Evolutionary conservation across 2,888 invertebrate species (phyloP), one percentile per base, ranked within the genome.

Genomic region (Fragum fragum): DNA sequence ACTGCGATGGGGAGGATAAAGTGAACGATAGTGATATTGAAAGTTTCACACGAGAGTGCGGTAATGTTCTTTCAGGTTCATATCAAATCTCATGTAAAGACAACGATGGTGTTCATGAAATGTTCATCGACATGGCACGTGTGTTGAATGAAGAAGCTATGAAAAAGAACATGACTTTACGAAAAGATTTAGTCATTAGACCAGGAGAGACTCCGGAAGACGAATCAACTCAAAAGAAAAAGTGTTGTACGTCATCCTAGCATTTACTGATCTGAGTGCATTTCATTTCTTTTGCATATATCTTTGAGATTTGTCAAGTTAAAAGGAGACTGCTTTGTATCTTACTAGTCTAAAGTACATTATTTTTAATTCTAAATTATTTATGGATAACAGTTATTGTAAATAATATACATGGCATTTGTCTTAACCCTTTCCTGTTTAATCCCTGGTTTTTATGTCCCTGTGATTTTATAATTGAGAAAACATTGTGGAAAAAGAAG

Each of bases 81-180:
- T 98, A 97, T 93, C 97, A 97, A 95, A 98, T 98, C 23, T 98
- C 98, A 5, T 98, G 98, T 94, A 98, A 97, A 94, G 97, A 97
- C 70, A 97, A 97, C 1, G 96, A 96, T 92, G 98, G 98, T 7
- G 96, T 98, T 28, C 97, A 97, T 85, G 95, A 98, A 94, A 98
- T 98, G 98, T 98, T 98, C 94, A 95, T 96, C 59, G 98, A 98
- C 90, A 98, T 98, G 93, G 97, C 98, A 0, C 74, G 85, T 21
- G 87, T 90, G 16, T 81, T 92, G 32, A 91, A 90, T 61, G 86
- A 83, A 14, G 90, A 92, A 36, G 70, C 75, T 18, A 87, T 90
- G 2, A 82, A 91, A 78, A 86, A 87, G 21, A 85, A 88, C 57
- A 91, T 91, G 91, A 91, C 92, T 3, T 66, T 92, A 53, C 73